Conservation (phyloP, 2,797 vertebrate genomes). For the Gorsachius magnificus region DNA sequence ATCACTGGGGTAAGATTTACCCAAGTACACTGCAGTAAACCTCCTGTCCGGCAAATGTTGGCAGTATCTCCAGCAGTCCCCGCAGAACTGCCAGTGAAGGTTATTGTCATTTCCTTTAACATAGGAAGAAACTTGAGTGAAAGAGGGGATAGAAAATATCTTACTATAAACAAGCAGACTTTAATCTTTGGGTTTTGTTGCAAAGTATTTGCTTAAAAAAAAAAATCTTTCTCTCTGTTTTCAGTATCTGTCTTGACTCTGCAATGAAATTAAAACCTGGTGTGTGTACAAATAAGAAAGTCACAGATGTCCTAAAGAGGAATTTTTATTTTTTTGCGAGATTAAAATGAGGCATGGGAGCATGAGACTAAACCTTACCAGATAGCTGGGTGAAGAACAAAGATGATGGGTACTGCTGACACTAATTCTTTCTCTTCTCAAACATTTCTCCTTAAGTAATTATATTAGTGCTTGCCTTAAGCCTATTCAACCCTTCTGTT, state of each 20-base stretch:
- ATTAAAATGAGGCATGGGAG: neutral
- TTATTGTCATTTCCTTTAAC: neutral
- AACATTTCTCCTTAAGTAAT: neutral
- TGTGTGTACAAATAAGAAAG: neutral
- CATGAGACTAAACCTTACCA: neutral
- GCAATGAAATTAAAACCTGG: neutral
- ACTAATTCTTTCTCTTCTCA: neutral
- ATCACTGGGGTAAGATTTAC: slow-evolving; percentile 93
- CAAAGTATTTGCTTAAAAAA: neutral
- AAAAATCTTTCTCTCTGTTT: neutral
- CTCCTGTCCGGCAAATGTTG: neutral
- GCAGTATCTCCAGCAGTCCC: neutral
- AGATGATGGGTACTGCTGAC: neutral
- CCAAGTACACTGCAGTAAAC: slow-evolving; percentile 7
- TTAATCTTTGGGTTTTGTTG: neutral
- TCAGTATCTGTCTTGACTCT: neutral
- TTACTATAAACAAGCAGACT: neutral
- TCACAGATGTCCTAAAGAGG: neutral
- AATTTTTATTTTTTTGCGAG: neutral
- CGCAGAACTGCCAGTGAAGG: neutral
- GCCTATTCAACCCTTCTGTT: neutral
- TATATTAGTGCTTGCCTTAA: neutral
- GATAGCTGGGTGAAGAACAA: neutral
- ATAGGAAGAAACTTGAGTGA: neutral
- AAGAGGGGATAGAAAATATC: neutral